Evolutionary conservation across 2,888 invertebrate genomes (phyloP).

Genomic region (Andricus curvator): DNA sequence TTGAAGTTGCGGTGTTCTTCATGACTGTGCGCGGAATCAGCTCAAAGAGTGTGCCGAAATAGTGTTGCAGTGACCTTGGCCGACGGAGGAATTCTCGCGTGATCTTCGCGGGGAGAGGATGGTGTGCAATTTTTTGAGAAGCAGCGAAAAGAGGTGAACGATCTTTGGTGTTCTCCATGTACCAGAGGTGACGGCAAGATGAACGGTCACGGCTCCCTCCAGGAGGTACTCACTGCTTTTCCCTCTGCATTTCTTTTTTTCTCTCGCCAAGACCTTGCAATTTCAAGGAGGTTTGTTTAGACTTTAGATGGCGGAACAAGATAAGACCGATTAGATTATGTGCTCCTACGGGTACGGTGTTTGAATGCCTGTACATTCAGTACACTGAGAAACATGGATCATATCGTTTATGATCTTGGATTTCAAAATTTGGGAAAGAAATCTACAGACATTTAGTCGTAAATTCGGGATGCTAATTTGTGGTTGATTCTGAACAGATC

Average conservation of each 20-base stretch:
- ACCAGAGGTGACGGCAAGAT: slow-evolving; percentile 74
- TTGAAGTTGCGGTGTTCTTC: neutral
- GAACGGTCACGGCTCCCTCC: slow-evolving; percentile 74
- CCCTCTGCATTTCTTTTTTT: slow-evolving; percentile 16
- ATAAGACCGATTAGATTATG: neutral
- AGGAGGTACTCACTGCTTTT: slow-evolving; percentile 67
- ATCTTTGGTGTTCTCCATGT: slow-evolving; percentile 64
- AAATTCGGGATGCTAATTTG: too few species aligned
- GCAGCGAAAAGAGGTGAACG: slow-evolving; percentile 66
- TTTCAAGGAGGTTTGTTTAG: slow-evolving; percentile 1
- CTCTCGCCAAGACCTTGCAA: neutral
- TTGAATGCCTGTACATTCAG: too few species aligned
- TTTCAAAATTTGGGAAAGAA: too few species aligned
- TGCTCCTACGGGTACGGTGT: too few species aligned
- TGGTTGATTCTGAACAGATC: too few species aligned
- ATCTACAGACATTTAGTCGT: too few species aligned
- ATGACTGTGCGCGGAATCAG: neutral
- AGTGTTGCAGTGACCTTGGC: slow-evolving; percentile 60
- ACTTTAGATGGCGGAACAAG: slow-evolving; percentile 6
- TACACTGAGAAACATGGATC: too few species aligned
- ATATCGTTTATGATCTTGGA: too few species aligned
- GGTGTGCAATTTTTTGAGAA: slow-evolving; percentile 61
- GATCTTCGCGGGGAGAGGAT: slow-evolving; percentile 43
- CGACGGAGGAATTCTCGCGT: slow-evolving; percentile 18
- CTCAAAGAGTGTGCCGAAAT: slow-evolving; percentile 54